A percentile compares a stretch with the other conserved stretches of the same genome.
Conservation (phyloP, 2,797 vertebrate genomes). For the Tauraco hartlaubi region DNA sequence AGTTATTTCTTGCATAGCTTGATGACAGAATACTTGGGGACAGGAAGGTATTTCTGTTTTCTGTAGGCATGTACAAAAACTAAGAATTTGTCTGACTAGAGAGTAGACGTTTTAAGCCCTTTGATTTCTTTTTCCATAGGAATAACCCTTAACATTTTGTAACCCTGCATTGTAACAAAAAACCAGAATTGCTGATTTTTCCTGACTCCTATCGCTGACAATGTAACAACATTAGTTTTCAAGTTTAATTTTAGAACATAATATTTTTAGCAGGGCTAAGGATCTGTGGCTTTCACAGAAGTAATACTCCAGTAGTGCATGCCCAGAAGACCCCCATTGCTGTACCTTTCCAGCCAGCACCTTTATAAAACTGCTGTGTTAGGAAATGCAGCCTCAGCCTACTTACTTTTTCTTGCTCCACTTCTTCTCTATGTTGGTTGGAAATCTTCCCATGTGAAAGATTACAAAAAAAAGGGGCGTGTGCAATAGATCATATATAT, state of each 20-base stretch:
- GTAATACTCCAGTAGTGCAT: neutral
- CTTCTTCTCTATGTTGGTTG: constrained; percentile 59
- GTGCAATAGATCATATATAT: constrained; percentile 95
- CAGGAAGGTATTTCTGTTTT: neutral
- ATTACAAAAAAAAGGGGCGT: constrained; percentile 82
- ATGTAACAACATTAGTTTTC: neutral
- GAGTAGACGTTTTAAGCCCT: neutral
- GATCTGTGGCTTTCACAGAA: constrained; percentile 4
- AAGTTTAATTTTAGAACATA: neutral
- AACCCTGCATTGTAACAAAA: neutral
- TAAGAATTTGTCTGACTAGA: neutral
- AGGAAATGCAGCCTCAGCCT: constrained; percentile 50
- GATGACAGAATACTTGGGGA: neutral
- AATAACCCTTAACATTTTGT: neutral
- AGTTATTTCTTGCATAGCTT: constrained; percentile 2
- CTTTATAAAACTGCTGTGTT: constrained; percentile 23
- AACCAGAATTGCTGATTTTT: neutral
- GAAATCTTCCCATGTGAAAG: constrained; percentile 74
- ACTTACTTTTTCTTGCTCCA: constrained; percentile 20
- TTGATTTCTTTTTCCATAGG: neutral
- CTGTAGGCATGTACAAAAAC: neutral
- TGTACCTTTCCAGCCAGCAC: constrained; percentile 18
- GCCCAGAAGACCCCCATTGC: neutral
- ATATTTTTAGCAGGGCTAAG: neutral
- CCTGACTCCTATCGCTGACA: neutral